phyloP scores from a whole-genome alignment of 2,113 vertebrate genomes.

The Ahaetulla prasina region DNA sequence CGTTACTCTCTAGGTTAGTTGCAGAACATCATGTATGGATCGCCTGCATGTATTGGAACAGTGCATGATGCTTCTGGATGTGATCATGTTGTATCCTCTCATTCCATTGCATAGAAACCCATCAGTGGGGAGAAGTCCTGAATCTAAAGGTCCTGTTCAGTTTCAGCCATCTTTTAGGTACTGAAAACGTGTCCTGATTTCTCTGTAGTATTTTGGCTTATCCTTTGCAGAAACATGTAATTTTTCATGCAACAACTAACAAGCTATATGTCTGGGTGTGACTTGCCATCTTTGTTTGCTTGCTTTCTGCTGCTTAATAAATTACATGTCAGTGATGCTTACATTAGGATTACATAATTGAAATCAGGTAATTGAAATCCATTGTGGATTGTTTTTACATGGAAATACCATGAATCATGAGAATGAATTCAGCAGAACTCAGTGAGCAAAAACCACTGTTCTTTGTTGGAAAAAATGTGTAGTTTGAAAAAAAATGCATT shows the following conservation, averaged over 20 bases:
- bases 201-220: slow-evolving; percentile 49
- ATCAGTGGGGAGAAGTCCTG: slow-evolving; percentile 76
- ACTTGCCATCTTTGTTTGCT: not conserved
- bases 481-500: not conserved
- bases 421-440: not conserved
- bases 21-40: not conserved
- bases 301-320: slow-evolving; percentile 33
- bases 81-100: slow-evolving; percentile 66
- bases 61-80: slow-evolving; percentile 8
- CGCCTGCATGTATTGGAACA: slow-evolving; percentile 2
- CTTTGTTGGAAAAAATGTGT: not conserved
- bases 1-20: slow-evolving; percentile 88
- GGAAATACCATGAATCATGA: not conserved
- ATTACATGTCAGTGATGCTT: not conserved
- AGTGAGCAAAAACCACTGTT: not conserved
- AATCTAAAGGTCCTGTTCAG: slow-evolving; percentile 80
- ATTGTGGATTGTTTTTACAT: not conserved
- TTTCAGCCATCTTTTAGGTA: slow-evolving; percentile 79
- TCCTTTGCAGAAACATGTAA: slow-evolving; percentile 45
- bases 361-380: not conserved
- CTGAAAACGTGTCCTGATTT: slow-evolving; percentile 46
- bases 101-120: slow-evolving; percentile 76
- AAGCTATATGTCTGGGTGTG: not conserved
- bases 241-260: slow-evolving; percentile 2
- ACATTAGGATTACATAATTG: not conserved